Conservation (phyloP, 1,140 invertebrate species). For the Octopus sinensis region DNA sequence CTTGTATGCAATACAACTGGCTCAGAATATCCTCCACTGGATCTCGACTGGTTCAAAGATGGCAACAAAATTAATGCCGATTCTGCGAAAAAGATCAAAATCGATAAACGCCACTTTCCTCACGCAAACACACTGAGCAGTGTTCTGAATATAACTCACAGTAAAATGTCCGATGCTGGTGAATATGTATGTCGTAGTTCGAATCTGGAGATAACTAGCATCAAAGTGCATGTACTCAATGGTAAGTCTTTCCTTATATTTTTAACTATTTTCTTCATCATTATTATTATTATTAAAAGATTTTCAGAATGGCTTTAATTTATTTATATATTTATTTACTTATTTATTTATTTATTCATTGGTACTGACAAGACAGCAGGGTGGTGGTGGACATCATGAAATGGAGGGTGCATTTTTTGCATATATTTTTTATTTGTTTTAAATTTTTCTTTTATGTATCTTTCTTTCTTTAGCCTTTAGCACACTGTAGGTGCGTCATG, state of each 20-base stretch:
- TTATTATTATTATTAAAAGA: no score
- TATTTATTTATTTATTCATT: no score
- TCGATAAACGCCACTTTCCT: slow-evolving; percentile 27
- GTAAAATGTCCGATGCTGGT: slow-evolving; percentile 37
- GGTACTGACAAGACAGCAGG: no score
- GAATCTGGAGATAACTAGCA: slow-evolving; percentile 35
- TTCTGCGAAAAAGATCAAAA: slow-evolving; percentile 25
- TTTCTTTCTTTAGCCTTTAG: no score
- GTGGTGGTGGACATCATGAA: no score
- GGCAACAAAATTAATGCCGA: slow-evolving; percentile 35
- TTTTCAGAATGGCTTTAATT: no score
- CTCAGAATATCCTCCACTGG: slow-evolving; percentile 27
- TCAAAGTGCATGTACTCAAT: slow-evolving; percentile 40
- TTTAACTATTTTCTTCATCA: no score
- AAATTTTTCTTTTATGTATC: no score
- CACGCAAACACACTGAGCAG: slow-evolving; percentile 38
- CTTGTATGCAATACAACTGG: slow-evolving; percentile 39
- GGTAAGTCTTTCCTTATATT: slow-evolving; percentile 28
- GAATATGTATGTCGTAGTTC: slow-evolving; percentile 43
- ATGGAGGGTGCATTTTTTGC: no score
- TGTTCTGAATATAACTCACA: slow-evolving; percentile 36
- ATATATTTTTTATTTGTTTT: no score
- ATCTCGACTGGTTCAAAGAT: slow-evolving; percentile 45
- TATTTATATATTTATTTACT: no score
- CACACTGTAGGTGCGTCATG: no score